A percentile compares a stretch with the other conserved stretches of the same genome.
phyloP scores from a whole-genome alignment of 2,888 invertebrate genomes.

The Pherbina coryleti region DNA sequence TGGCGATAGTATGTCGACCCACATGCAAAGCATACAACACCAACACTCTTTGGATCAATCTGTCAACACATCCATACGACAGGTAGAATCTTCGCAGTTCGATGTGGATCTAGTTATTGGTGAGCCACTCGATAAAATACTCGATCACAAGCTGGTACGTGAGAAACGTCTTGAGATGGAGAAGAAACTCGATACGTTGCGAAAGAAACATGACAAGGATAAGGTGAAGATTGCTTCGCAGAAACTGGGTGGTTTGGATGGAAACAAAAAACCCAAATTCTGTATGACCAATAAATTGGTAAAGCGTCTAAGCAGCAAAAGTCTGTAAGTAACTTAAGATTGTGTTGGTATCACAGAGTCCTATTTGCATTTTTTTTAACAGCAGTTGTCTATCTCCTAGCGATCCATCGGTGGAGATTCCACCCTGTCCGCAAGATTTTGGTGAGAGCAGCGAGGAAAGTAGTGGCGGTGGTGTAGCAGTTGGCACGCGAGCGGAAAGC shows the following conservation, averaged over 20 bases:
- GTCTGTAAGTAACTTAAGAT: conserved; percentile 74
- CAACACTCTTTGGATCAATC: conserved; percentile 68
- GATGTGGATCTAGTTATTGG: conserved; percentile 73
- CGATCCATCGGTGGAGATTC: conserved; percentile 67
- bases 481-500: conserved; percentile 67
- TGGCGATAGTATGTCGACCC: conserved; percentile 54
- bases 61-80: conserved; percentile 63
- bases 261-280: conserved; percentile 79
- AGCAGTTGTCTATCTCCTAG: conserved; percentile 67
- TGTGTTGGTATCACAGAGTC: not conserved
- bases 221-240: conserved; percentile 74
- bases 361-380: conserved; percentile 50
- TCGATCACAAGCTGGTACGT: conserved; percentile 84
- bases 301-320: conserved; percentile 82
- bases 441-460: conserved; percentile 67
- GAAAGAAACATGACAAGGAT: conserved; percentile 87
- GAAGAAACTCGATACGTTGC: conserved; percentile 86
- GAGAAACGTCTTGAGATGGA: conserved; percentile 88
- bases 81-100: conserved; percentile 64
- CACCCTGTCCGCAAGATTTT: conserved; percentile 70
- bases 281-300: conserved; percentile 81
- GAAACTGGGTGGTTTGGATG: conserved; percentile 73
- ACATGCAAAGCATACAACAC: conserved; percentile 62
- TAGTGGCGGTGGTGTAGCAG: conserved; percentile 57
- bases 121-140: conserved; percentile 83